Conservation (phyloP, 2,797 vertebrate genomes). For the Rhincodon typus region DNA sequence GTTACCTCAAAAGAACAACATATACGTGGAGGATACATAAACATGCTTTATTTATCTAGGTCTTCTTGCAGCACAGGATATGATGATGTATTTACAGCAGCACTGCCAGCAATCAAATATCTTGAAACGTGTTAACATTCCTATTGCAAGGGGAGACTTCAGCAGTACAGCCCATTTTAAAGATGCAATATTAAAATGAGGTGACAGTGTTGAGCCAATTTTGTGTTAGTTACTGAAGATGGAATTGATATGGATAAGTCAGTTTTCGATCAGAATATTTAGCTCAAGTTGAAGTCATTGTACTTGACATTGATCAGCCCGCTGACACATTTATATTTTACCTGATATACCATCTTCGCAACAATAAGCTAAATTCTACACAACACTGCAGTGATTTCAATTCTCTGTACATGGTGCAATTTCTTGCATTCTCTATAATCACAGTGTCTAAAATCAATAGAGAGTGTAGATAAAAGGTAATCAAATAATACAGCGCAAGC, state of each 20-base stretch:
- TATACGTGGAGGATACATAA: background rate
- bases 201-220: background rate
- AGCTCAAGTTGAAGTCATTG: background rate
- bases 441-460: background rate
- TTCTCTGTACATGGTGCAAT: background rate
- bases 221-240: background rate
- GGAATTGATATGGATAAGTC: no score
- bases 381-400: background rate
- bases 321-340: background rate
- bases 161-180: background rate
- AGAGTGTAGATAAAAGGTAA: background rate
- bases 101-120: background rate
- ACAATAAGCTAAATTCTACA: background rate
- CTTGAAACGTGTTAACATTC: background rate
- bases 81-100: background rate
- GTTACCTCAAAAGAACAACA: background rate
- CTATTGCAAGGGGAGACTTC: background rate
- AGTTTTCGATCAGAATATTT: no score
- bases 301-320: background rate
- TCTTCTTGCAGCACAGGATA: background rate
- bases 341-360: background rate
- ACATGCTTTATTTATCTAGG: no score
- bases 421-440: background rate
- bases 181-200: background rate
- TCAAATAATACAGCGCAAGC: background rate